Percentiles rank a stretch among this genome's conserved stretches.
phyloP scores from a whole-genome alignment of 2,113 vertebrate genomes.

The Channa maculata region DNA sequence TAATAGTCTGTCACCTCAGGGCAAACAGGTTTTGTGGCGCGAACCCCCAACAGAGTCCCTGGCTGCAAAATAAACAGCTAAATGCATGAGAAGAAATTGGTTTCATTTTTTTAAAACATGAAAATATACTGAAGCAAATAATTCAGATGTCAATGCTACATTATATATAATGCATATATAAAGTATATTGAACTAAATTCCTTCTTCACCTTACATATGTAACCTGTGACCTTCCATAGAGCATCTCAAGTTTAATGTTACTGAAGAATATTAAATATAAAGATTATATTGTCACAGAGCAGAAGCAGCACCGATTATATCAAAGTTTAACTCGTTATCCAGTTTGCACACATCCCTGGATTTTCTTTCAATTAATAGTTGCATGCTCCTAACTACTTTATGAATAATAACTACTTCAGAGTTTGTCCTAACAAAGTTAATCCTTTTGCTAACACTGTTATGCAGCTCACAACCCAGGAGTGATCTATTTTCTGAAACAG shows the following conservation, averaged over 20 bases:
- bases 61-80: constrained; percentile 23
- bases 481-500: constrained; percentile 63
- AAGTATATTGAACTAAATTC: too few relatives aligned
- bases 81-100: background rate
- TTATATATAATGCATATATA: too few relatives aligned
- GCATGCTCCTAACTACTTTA: background rate
- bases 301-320: constrained; percentile 1
- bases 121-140: background rate
- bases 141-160: background rate
- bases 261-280: background rate
- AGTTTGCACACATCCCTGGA: background rate
- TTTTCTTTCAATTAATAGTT: background rate
- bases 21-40: constrained; percentile 15
- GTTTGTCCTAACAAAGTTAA: constrained; percentile 23
- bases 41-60: constrained; percentile 21
- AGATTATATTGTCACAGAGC: background rate
- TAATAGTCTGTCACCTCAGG: constrained; percentile 29
- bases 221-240: background rate
- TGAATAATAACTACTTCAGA: constrained; percentile 17
- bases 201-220: background rate
- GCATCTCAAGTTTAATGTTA: too few relatives aligned
- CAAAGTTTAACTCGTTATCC: constrained; percentile 3
- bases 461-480: constrained; percentile 16
- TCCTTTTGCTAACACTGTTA: constrained; percentile 15
- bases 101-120: background rate